Conservation (phyloP, 2,888 invertebrate species). For the Antheraea assamensis region DNA sequence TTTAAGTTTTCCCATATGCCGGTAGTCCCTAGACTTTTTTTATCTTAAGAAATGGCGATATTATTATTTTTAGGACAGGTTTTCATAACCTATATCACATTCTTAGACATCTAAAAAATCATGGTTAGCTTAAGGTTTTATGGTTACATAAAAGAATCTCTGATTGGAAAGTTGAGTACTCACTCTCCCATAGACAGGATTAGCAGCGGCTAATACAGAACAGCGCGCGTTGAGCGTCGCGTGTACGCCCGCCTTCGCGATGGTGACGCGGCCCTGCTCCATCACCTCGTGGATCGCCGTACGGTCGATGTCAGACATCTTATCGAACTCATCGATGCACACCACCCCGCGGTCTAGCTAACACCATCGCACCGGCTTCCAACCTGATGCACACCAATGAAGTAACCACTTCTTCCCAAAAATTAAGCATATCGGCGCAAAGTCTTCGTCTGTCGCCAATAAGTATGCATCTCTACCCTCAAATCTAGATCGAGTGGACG, state of each 20-base stretch:
- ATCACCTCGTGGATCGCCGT: constrained; percentile 99
- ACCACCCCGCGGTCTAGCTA: constrained; percentile 99
- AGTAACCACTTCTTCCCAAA: neutral
- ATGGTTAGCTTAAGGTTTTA: too few species aligned
- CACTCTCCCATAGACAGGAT: constrained; percentile 91
- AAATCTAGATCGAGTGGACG: too few species aligned
- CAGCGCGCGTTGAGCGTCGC: constrained; percentile 98
- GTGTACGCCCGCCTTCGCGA: constrained; percentile 99
- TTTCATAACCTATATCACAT: too few species aligned
- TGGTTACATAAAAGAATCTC: neutral
- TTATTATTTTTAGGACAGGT: too few species aligned
- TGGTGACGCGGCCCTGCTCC: constrained; percentile 99
- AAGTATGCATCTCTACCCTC: too few species aligned
- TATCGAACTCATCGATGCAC: constrained; percentile 99
- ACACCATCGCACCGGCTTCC: constrained; percentile 99
- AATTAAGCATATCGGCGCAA: too few species aligned
- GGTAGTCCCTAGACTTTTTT: too few species aligned
- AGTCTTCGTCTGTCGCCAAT: too few species aligned
- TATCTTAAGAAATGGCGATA: too few species aligned
- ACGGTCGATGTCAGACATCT: constrained; percentile 99
- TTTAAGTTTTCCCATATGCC: too few species aligned
- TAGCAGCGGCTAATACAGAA: constrained; percentile 99
- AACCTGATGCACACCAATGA: constrained; percentile 75
- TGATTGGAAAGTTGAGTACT: constrained; percentile 27
- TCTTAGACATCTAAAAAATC: too few species aligned